These are phyloP conservation scores for Ibidorhyncha struthersii DNA, from an alignment of 2,113 vertebrate genomes.

Conservation along the genomic window DNA sequence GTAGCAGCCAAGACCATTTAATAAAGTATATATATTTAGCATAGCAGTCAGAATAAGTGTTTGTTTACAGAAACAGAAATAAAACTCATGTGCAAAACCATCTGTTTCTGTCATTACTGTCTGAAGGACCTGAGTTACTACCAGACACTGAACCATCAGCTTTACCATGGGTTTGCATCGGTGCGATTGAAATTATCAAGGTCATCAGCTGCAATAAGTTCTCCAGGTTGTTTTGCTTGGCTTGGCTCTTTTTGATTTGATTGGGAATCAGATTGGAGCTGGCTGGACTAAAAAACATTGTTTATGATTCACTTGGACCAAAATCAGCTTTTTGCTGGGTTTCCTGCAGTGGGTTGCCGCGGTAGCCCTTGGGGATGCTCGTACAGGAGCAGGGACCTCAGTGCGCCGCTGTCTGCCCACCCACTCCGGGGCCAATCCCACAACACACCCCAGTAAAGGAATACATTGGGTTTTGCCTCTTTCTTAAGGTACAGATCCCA, in stretches of 20 bases:
- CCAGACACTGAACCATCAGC: not conserved
- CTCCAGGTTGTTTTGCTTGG: not conserved
- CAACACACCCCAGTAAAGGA: fast-evolving
- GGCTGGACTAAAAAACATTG: fast-evolving
- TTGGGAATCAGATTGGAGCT: not conserved
- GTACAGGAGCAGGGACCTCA: fast-evolving
- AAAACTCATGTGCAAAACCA: not conserved
- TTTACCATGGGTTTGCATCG: not conserved
- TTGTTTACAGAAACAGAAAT: not conserved
- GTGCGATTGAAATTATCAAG: fast-evolving
- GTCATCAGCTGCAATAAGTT: not conserved
- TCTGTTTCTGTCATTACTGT: not conserved
- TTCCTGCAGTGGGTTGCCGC: not conserved
- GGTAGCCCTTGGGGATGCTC: not conserved
- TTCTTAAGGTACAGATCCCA: not conserved
- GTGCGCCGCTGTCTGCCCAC: fast-evolving
- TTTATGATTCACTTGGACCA: too few species aligned
- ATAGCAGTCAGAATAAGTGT: not conserved
- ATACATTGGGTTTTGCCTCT: not conserved
- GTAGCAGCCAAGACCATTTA: not conserved
- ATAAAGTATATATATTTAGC: not conserved
- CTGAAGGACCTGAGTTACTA: not conserved
- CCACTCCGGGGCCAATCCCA: fast-evolving
- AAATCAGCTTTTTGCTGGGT: not conserved
- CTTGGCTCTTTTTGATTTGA: not conserved